These are phyloP conservation scores for Scaptomyza hsui DNA, from an alignment of 1,140 invertebrate species.

Conservation along the genomic window DNA sequence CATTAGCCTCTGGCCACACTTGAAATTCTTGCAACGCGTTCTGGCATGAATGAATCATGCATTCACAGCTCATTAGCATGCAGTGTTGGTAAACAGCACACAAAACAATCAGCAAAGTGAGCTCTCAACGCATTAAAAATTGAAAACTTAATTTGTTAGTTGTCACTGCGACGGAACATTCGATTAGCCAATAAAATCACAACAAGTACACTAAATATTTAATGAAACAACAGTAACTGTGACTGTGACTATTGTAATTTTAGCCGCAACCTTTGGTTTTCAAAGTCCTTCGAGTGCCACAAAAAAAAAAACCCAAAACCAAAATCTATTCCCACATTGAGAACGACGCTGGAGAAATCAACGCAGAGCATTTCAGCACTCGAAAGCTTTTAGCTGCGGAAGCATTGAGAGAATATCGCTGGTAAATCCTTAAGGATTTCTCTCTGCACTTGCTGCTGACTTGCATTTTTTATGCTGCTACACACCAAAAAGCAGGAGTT, in stretches of 20 bases:
- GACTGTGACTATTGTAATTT: constrained; percentile 51
- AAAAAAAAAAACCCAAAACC: constrained; percentile 28
- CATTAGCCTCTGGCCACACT: background rate
- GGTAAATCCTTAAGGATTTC: constrained; percentile 67
- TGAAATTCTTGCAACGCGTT: constrained; percentile 11
- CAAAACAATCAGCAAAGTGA: constrained; percentile 45
- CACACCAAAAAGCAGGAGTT: background rate
- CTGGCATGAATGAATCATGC: background rate
- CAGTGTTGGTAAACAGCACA: background rate
- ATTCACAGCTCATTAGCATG: constrained; percentile 13
- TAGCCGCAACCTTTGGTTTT: background rate
- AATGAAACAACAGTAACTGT: constrained; percentile 43
- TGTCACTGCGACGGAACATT: constrained; percentile 38
- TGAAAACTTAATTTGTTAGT: constrained; percentile 26
- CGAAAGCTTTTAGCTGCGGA: constrained; percentile 64
- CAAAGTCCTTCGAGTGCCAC: constrained; percentile 45
- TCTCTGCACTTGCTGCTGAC: constrained; percentile 60
- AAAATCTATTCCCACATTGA: constrained; percentile 4
- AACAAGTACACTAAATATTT: constrained; percentile 62
- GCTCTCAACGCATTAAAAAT: constrained; percentile 40
- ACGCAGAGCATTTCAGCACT: constrained; percentile 38
- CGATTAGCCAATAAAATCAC: constrained; percentile 72
- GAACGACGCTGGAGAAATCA: constrained; percentile 57
- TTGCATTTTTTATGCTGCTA: constrained; percentile 64
- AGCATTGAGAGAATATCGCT: constrained; percentile 56